A percentile compares a stretch with the other conserved stretches of the same genome.
Evolutionary conservation across 2,113 vertebrate genomes (phyloP).

Genomic region (Meles meles): DNA sequence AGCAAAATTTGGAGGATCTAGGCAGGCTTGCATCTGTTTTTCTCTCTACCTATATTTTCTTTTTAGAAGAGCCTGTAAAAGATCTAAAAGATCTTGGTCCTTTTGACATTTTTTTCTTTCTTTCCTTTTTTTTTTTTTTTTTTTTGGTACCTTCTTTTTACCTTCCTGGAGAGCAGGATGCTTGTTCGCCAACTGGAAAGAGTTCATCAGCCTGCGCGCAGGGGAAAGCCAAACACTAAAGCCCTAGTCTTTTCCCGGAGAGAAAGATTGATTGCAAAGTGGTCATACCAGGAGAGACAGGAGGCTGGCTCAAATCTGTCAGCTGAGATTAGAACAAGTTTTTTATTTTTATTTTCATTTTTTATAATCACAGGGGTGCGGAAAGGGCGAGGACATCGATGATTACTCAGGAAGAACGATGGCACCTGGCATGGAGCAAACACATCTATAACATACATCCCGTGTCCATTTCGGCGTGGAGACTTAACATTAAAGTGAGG

Average conservation of each 20-base stretch:
- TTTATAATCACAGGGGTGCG: neutral
- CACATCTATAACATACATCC: neutral
- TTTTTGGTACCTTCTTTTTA: neutral
- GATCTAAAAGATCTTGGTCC: neutral
- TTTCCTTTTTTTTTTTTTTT: neutral
- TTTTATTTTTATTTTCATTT: neutral
- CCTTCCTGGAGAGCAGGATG: neutral
- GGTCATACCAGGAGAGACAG: neutral
- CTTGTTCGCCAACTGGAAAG: neutral
- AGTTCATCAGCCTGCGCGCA: neutral
- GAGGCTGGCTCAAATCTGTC: neutral
- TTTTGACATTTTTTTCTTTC: neutral
- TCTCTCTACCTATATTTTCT: neutral
- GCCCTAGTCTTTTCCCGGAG: neutral
- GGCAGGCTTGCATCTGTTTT: neutral
- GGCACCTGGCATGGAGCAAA: neutral
- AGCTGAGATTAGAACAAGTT: neutral
- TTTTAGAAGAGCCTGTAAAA: neutral
- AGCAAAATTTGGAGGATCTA: neutral
- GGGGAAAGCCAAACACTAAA: neutral
- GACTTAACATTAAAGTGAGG: neutral
- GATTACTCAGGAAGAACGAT: neutral
- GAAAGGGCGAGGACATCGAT: neutral
- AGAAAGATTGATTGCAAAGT: neutral
- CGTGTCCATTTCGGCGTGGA: neutral